Conservation (phyloP, 2,888 invertebrate genomes). For the Euclidia mi region DNA sequence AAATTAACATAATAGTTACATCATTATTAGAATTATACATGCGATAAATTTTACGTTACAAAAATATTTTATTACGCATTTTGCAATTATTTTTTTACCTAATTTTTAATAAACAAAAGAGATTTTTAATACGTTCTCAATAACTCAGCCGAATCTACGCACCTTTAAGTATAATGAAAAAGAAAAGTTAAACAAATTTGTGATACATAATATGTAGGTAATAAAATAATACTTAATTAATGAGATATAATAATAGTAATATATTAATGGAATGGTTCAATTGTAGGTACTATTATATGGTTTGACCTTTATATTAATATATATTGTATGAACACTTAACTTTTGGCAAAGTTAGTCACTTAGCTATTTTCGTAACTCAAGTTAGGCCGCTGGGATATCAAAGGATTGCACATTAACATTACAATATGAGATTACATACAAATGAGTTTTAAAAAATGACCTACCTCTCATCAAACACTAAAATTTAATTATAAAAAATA, state of each 20-base stretch:
- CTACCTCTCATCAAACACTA: constrained; percentile 29
- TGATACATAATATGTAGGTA: constrained; percentile 45
- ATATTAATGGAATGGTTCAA: constrained; percentile 73
- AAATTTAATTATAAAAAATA: constrained; percentile 22
- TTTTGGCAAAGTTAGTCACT: constrained; percentile 69
- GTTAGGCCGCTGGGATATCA: constrained; percentile 65
- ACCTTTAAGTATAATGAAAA: constrained; percentile 32
- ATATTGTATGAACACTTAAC: constrained; percentile 74
- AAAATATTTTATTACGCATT: constrained; percentile 81
- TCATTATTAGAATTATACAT: constrained; percentile 80
- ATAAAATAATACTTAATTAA: constrained; percentile 57
- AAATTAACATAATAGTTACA: constrained; percentile 77
- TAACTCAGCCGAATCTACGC: constrained; percentile 47
- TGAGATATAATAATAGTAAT: constrained; percentile 56
- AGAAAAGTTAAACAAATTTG: constrained; percentile 39
- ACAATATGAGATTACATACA: constrained; percentile 81
- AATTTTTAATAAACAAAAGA: constrained; percentile 45
- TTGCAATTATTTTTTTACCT: constrained; percentile 54
- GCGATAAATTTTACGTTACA: constrained; percentile 85
- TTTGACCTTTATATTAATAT: constrained; percentile 52
- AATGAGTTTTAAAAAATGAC: constrained; percentile 45
- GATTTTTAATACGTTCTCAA: constrained; percentile 36
- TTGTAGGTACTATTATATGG: constrained; percentile 59
- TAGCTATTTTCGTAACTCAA: constrained; percentile 43
- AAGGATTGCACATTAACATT: constrained; percentile 57